Evolutionary conservation across 2,888 invertebrate genomes (phyloP).

Genomic region (Melolontha melolontha): DNA sequence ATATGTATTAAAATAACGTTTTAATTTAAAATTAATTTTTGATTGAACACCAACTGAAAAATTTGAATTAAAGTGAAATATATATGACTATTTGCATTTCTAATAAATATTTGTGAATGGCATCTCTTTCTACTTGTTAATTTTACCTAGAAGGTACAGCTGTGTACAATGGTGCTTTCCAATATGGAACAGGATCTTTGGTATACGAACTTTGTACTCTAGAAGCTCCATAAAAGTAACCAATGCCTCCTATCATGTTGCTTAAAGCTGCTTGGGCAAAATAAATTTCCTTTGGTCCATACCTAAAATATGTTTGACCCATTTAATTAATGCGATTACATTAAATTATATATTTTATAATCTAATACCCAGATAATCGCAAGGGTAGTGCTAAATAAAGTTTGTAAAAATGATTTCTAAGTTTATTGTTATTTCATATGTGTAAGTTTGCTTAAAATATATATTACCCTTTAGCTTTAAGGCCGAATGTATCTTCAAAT

Average conservation of each 20-base stretch:
- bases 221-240: slow-evolving; percentile 95
- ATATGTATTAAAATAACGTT: too few species aligned
- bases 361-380: too few species aligned
- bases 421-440: slow-evolving; percentile 4
- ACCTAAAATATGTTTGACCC: slow-evolving; percentile 61
- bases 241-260: slow-evolving; percentile 95
- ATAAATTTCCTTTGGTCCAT: slow-evolving; percentile 72
- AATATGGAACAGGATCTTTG: slow-evolving; percentile 90
- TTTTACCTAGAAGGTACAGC: slow-evolving; percentile 83
- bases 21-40: too few species aligned
- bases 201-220: slow-evolving; percentile 85
- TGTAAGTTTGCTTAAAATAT: not conserved
- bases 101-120: too few species aligned
- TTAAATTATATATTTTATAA: too few species aligned
- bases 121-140: slow-evolving; percentile 22
- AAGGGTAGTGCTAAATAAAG: not conserved
- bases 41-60: too few species aligned
- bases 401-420: not conserved
- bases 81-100: too few species aligned
- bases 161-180: slow-evolving; percentile 91
- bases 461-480: slow-evolving; percentile 73
- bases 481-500: slow-evolving; percentile 84
- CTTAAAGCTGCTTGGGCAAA: slow-evolving; percentile 90
- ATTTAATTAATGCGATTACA: too few species aligned
- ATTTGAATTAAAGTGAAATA: too few species aligned